A percentile compares a stretch with the other conserved stretches of the same genome.
Evolutionary conservation across 2,888 invertebrate genomes (phyloP).

Genomic region (Iselma pallidipennis): DNA sequence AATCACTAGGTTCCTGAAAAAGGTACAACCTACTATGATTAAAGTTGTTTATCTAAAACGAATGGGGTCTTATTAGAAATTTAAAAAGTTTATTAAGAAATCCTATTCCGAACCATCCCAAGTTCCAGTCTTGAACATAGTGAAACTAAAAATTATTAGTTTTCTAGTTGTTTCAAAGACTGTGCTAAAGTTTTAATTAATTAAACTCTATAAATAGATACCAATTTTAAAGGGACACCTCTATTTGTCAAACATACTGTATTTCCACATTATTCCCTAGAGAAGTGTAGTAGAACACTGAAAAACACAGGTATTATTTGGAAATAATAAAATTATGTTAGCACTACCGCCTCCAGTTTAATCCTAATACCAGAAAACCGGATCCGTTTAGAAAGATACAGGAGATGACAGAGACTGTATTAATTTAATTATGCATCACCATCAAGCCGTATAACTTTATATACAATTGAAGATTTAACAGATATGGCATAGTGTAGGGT

Average conservation of each 20-base stretch:
- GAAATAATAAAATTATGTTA: not conserved
- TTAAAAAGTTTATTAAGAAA: too few relatives aligned
- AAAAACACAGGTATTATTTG: not conserved
- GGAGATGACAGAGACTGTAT: not conserved
- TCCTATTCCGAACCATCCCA: too few relatives aligned
- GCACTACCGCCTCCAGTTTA: not conserved
- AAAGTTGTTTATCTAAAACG: not conserved
- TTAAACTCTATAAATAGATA: too few relatives aligned
- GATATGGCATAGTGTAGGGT: not conserved
- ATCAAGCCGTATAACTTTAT: not conserved
- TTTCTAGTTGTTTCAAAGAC: too few relatives aligned
- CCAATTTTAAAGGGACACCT: too few relatives aligned
- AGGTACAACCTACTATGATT: not conserved
- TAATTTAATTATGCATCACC: not conserved
- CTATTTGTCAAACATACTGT: too few relatives aligned
- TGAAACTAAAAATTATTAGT: too few relatives aligned
- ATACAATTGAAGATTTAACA: not conserved
- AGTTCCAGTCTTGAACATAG: too few relatives aligned
- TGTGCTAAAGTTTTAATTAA: too few relatives aligned
- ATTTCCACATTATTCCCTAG: too few relatives aligned
- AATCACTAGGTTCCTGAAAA: not conserved
- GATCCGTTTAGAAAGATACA: not conserved
- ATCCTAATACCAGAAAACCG: not conserved
- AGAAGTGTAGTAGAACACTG: too few relatives aligned
- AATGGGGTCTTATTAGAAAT: not conserved